Percentiles rank a stretch among this genome's conserved stretches.
Evolutionary conservation across 2,888 invertebrate species (phyloP).

Genomic region (Cephus runcator): DNA sequence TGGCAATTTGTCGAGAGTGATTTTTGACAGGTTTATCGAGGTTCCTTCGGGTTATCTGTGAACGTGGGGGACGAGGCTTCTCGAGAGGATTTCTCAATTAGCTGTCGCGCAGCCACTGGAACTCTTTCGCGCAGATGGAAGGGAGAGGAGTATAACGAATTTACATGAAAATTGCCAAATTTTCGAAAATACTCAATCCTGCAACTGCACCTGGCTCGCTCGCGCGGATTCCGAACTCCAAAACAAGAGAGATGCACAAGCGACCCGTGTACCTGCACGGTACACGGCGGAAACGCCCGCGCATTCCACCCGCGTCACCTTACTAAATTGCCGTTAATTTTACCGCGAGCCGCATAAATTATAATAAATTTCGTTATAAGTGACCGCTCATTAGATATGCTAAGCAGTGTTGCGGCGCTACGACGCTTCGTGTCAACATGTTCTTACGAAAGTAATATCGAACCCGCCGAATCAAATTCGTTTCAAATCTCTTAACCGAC

Average conservation of each 20-base stretch:
- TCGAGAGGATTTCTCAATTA: conserved; percentile 38
- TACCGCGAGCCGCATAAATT: conserved; percentile 37
- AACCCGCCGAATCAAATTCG: conserved; percentile 5
- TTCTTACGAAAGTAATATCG: conserved; percentile 15
- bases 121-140: conserved; percentile 1
- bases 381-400: conserved; percentile 44
- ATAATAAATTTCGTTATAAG: conserved; percentile 45
- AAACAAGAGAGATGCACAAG: neutral
- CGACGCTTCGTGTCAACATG: conserved; percentile 16
- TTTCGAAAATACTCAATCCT: too few species aligned
- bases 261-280: neutral
- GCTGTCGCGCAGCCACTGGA: neutral
- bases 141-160: neutral
- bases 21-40: conserved; percentile 41
- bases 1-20: conserved; percentile 49
- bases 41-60: conserved; percentile 21
- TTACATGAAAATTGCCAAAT: too few species aligned
- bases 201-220: too few species aligned
- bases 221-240: too few species aligned
- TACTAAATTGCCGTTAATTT: conserved; percentile 43
- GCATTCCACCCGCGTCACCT: conserved; percentile 33
- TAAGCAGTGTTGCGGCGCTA: conserved; percentile 20
- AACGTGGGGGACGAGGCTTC: too few species aligned
- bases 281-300: conserved; percentile 33
- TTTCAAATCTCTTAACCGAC: conserved; percentile 1